Conservation (phyloP, 1,140 invertebrate species). For the Babylonia areolata region DNA sequence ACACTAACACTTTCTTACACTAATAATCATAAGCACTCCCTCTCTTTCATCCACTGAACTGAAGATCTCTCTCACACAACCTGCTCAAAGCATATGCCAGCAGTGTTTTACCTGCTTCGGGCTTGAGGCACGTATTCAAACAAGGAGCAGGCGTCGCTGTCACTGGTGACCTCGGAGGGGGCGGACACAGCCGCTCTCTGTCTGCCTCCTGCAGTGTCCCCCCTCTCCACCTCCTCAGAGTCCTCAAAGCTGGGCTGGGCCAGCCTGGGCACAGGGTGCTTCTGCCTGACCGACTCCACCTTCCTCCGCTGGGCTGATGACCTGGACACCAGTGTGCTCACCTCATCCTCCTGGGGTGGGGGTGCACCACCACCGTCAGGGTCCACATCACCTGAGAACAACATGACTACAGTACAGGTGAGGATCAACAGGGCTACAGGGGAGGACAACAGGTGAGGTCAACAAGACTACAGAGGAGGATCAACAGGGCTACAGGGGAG, state of each 20-base stretch:
- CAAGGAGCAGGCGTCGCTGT: constrained; percentile 54
- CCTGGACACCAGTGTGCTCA: background rate
- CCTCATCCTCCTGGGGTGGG: background rate
- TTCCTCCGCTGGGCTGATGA: constrained; percentile 37
- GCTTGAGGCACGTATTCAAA: constrained; percentile 46
- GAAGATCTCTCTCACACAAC: too few species aligned
- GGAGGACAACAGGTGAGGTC: too few species aligned
- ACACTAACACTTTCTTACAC: too few species aligned
- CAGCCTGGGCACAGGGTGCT: background rate
- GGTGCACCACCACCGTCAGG: background rate
- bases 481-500: too few species aligned
- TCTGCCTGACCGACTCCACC: too few species aligned
- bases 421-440: too few species aligned
- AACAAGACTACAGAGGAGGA: too few species aligned
- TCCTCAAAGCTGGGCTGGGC: constrained; percentile 59
- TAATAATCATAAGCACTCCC: too few species aligned
- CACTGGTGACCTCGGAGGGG: constrained; percentile 43
- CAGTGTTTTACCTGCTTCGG: constrained; percentile 32
- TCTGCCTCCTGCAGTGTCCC: background rate
- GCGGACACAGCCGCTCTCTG: background rate
- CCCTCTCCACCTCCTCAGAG: constrained; percentile 28
- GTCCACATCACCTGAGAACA: background rate
- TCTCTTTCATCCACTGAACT: too few species aligned
- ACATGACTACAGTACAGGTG: too few species aligned
- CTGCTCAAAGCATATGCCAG: too few species aligned